Base-by-base conservation (phyloP, 2,888 invertebrate genomes). In the Drosophila cracens region DNA sequence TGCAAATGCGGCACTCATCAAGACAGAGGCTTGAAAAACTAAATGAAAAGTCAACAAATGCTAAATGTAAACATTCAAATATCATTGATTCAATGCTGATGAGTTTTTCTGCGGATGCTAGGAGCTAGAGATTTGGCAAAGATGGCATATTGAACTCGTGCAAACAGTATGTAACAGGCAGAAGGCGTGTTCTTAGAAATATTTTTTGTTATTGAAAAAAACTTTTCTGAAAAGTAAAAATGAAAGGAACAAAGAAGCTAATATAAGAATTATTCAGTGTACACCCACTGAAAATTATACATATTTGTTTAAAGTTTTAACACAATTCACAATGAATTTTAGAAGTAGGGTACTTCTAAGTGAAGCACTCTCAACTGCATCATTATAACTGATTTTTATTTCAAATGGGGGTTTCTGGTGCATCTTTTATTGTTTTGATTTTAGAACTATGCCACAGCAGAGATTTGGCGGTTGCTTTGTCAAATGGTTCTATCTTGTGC, bases 401-500 rank as follows among this genome's bases (percentile, higher is more conserved):
- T 27, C 27, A 27, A 46, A 27, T 27, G 18, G 16, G 48, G 18
- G 6, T 18, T 49, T 49, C 18, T 27, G 27, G 18, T 2, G 18
- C 18, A 27, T 16, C 27, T 49, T 27, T 10, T 43, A 10, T 64
- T 67, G 16, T 53, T 48, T 60, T 48, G 38, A 21, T 16, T 46
- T 56, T 51, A 81, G 79, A 80, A 90, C 83, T 62, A 89, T 89
- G 89, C 76, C 79, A 79, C 76, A 79, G 71, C 85, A 80, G 74
- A 73, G 75, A 74, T 78, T 83, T 52, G 80, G 81, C 49, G 80
- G 82, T 71, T 82, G 80, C 73, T 66, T 83, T 72, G 76, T 83
- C 67, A 90, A 91, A 72, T 91, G 90, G 88, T 77, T 89, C 65
- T 89, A 81, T 82, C 31, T 90, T 79, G 75, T 86, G 73, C 69